phyloP scores from a whole-genome alignment of 2,113 vertebrate species.

The Nanorana parkeri region DNA sequence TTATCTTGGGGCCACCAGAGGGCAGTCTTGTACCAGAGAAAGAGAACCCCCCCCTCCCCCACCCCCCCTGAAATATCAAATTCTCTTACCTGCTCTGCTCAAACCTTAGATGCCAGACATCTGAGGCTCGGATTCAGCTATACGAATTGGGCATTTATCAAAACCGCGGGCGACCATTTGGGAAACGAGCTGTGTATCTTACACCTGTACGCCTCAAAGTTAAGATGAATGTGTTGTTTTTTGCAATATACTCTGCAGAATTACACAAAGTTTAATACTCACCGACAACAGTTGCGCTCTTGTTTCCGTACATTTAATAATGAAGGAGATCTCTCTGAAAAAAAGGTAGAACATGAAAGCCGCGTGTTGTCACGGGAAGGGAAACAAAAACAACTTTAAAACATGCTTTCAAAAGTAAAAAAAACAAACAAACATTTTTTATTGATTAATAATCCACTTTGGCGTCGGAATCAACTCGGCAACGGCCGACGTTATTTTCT shows the following conservation, averaged over 20 bases:
- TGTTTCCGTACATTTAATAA: too few relatives aligned
- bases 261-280: neutral
- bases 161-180: neutral
- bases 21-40: constrained; percentile 3
- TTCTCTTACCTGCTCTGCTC: neutral
- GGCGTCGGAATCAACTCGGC: neutral
- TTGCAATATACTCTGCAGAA: neutral
- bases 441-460: neutral
- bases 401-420: too few relatives aligned
- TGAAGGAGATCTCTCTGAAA: too few relatives aligned
- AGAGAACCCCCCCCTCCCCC: too few relatives aligned
- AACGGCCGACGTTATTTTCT: too few relatives aligned
- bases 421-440: too few relatives aligned
- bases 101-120: neutral
- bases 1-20: neutral
- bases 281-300: too few relatives aligned
- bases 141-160: neutral
- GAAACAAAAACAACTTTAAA: too few relatives aligned
- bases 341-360: too few relatives aligned
- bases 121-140: neutral
- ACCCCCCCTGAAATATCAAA: neutral
- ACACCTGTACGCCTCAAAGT: neutral
- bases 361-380: too few relatives aligned
- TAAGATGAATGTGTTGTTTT: neutral
- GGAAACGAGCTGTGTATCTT: neutral